A percentile compares a stretch with the other conserved stretches of the same genome.
Conservation (phyloP, 2,888 invertebrate genomes). For the Thyatira batis region DNA sequence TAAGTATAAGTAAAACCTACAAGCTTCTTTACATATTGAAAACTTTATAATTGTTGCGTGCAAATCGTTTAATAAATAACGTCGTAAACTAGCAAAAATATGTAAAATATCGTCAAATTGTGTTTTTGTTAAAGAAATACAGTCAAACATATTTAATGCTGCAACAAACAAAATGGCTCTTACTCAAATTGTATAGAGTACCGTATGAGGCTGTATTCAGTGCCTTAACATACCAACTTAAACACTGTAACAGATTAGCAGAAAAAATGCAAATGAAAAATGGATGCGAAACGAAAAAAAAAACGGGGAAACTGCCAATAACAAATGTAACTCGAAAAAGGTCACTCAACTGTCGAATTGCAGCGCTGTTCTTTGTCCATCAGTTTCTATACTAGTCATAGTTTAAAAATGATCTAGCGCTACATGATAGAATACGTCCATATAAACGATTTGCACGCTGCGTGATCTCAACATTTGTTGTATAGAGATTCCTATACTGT, state of each 20-base stretch:
- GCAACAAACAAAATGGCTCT: no score
- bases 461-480: neutral
- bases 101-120: no score
- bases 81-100: no score
- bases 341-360: conserved; percentile 51
- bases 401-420: conserved; percentile 32
- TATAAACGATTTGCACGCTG: neutral
- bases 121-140: no score
- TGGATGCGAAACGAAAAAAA: neutral
- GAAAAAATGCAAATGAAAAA: neutral
- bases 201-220: no score
- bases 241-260: neutral
- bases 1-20: no score
- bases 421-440: conserved; percentile 29
- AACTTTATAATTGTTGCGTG: no score
- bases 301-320: neutral
- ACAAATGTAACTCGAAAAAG: conserved; percentile 11
- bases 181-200: no score
- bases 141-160: no score
- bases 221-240: no score
- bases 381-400: conserved; percentile 39
- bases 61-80: no score
- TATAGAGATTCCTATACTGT: conserved; percentile 4
- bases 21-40: no score
- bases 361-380: conserved; percentile 38